A percentile compares a stretch with the other conserved stretches of the same genome.
phyloP scores from a whole-genome alignment of 1,140 invertebrate species.

The Cotesia typhae region DNA sequence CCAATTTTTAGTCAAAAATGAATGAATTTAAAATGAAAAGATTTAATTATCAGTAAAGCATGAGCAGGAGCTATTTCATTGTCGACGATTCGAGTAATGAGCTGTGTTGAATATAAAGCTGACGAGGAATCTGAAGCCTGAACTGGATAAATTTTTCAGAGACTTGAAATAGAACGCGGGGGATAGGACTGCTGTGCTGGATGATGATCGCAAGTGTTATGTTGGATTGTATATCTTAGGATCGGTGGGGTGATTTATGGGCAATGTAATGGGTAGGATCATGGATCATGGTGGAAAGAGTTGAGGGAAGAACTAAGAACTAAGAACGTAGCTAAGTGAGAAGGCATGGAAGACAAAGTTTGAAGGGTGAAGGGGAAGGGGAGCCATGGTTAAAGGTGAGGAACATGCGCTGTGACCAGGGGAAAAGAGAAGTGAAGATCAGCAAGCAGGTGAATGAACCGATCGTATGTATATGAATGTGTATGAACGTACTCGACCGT shows the following conservation, averaged over 20 bases:
- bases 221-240: slow-evolving; percentile 25
- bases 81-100: background rate
- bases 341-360: background rate
- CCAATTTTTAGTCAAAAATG: too few species aligned
- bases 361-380: background rate
- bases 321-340: too few species aligned
- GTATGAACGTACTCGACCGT: slow-evolving; percentile 44
- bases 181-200: background rate
- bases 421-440: slow-evolving; percentile 16
- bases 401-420: slow-evolving; percentile 35
- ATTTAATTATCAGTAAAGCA: too few species aligned
- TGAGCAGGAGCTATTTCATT: too few species aligned
- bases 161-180: background rate
- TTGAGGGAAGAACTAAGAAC: too few species aligned
- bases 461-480: slow-evolving; percentile 40
- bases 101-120: background rate
- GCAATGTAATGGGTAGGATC: slow-evolving; percentile 50
- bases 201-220: too few species aligned
- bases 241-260: slow-evolving; percentile 53
- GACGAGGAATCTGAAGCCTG: background rate
- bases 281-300: slow-evolving; percentile 44
- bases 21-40: too few species aligned
- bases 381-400: slow-evolving; percentile 43
- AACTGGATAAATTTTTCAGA: slow-evolving; percentile 3
- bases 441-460: slow-evolving; percentile 61